Base-by-base conservation (phyloP, 2,797 vertebrate species). In the Cirrhinus molitorella region DNA sequence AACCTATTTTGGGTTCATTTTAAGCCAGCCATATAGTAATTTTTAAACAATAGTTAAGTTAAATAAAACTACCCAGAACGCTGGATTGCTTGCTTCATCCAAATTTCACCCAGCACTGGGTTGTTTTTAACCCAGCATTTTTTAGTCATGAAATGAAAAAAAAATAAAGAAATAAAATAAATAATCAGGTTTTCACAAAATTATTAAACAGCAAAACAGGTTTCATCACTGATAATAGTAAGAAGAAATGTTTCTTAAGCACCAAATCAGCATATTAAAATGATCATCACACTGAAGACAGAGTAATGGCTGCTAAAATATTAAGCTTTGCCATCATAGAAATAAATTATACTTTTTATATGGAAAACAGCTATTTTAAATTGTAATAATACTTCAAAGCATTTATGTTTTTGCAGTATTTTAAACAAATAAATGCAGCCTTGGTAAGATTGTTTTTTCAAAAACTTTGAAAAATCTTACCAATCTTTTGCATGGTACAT, bases 261-360 rank as follows among this genome's bases (percentile, higher is more conserved):
- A 45, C 6, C n/a, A 45, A 23, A 68, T 68, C 5, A 43, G 66
- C 66, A 43, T 68, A 68, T 68, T 43, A 68, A 6, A 68, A 68
- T 68, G 21, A 43, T 5, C 34, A 43, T 43, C 66, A 43, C 5
- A 34, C 34, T 40, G 19, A 13, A 13, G 11, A 65, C 63, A 17
- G 31, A 34, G 17, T 37, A 21, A 40, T 40, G 10, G 5, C 51
- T n/a, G 65, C 34, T 67, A 19, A 40, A 63, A 34, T 6, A 65
- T 19, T 2, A 4, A 34, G 8, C 28, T 65, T 34, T 55, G 8
- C 51, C 4, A 34, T 19, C 31, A 19, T 31, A 34, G 16, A 21
- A 34, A 61, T 61, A 28, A 14, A 14, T 25, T 2, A 14, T 14
- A 61, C 16, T 2, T 14, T 59, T 21, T 67, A 66, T 37, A 21